Percentiles rank a stretch among this genome's conserved stretches.
Evolutionary conservation across 1,140 invertebrate genomes (phyloP).

Genomic region (Trichogramma pretiosum): DNA sequence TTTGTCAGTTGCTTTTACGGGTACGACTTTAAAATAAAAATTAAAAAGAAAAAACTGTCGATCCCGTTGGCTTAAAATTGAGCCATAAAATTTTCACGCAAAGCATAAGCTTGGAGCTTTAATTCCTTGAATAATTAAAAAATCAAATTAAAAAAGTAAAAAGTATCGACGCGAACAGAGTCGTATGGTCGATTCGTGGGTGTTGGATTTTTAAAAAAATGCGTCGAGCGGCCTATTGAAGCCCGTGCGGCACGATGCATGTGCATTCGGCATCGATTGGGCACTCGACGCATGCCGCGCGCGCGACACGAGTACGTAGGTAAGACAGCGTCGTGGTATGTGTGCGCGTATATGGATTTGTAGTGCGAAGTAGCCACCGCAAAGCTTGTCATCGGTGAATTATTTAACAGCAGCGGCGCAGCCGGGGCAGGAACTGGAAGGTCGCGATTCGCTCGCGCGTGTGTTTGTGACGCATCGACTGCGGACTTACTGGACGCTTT

Average conservation of each 20-base stretch:
- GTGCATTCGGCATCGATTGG: not conserved
- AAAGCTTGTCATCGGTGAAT: constrained; percentile 16
- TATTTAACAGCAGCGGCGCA: constrained; percentile 9
- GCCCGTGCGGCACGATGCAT: not conserved
- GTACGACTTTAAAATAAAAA: no score
- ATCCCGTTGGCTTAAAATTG: not conserved
- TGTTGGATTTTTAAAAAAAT: no score
- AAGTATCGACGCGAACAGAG: no score
- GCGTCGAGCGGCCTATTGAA: not conserved
- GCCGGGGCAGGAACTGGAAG: not conserved
- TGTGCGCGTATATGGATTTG: not conserved
- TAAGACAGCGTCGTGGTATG: not conserved
- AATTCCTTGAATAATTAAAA: not conserved
- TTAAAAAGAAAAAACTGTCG: no score
- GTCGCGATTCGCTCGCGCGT: not conserved
- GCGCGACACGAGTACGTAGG: not conserved
- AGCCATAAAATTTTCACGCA: not conserved
- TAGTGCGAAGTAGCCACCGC: not conserved
- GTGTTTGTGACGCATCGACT: not conserved
- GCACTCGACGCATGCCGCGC: not conserved
- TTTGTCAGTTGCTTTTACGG: not conserved
- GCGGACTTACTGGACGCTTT: not conserved
- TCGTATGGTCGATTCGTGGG: no score
- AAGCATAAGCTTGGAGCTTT: not conserved
- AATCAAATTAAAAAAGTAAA: no score